Base-by-base conservation (phyloP, 2,113 vertebrate species). In the Globicephala melas region DNA sequence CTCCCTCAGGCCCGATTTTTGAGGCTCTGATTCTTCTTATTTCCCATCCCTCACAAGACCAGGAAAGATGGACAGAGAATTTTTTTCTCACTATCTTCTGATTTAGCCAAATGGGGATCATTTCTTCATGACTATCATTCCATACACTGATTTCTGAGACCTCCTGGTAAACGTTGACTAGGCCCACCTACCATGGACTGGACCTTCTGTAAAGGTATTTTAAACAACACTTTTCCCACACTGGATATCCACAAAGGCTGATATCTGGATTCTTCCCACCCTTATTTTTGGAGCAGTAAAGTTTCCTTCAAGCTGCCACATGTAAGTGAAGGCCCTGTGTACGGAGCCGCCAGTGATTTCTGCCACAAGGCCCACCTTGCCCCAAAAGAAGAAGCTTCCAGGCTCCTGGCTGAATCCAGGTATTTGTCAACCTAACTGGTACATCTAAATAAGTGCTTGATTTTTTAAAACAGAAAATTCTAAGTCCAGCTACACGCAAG, bases 401-500 rank as follows among this genome's bases (percentile, higher is more conserved):
- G 67, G 65, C 6, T 5, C 68, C 41, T 14, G 41, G 28, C n/a
- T 68, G 41, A 77, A 41, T 6, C 62, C 55, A 94, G 23, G 62
- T 17, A 53, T 77, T 26, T 92, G 31, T 18, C 36, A 17, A 65
- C 17, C 6, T 33, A n/a, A 14, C 8, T 17, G 23, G 13, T 50
- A 63, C 62, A 86, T 38, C 33, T 9, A 38, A 63, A 82, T 87
- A 38, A 83, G 70, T 84, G 47, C 25, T 53, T 65, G 8, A 82
- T 41, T 53, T 80, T 79, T 93, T 85, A 21, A 28, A 88, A 65
- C 28, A 95, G 70, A 77, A 86, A 86, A 77, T 47, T 89, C 44
- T n/a, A 83, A 50, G 9, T 47, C 70, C 9, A 12, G 44, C 44
- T 25, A 41, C 8, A 25, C 6, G 21, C 21, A 8, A 28, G 23